Evolutionary conservation across 2,888 invertebrate species (phyloP), one percentile per base, ranked within the genome.

Genomic region (Callyntrura sp.): DNA sequence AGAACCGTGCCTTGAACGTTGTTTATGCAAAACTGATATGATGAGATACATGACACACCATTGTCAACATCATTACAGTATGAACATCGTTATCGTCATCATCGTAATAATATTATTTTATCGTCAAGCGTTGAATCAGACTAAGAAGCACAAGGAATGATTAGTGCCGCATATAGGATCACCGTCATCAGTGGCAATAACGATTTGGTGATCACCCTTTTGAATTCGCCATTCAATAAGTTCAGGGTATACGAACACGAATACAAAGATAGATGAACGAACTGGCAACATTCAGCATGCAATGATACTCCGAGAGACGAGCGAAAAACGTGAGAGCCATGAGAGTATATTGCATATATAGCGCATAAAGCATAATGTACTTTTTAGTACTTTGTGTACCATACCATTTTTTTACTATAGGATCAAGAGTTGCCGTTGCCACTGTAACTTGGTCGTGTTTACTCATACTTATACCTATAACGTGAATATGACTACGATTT

Each of bases 1-100:
- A 43, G 12, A 57, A 23, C 62, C n/a, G 20, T 83, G n/a, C 43
- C 70, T 82, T 62, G 35, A 11, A 57, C 57, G 17, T 57, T 57
- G 57, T 14, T 57, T 57, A 17, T 6, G n/a, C n/a, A n/a, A 35
- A 35, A 45, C 45, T 57, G 28, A 6, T 45, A 35, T 55, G 55
- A 20, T 14, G 35, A 28, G 70, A 51, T 55, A n/a, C 51, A 51
- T 12, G 65, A 79, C 79, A 85, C 89, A 85, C 84, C 78, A 57
- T 89, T 84, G 68, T 89, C 89, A 78, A 68, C 65, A 76, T 62
- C 60, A 85, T 62, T 25, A 79, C 85, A 48, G 60, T 65, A 76
- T 83, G 20, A 89, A 76, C 65, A 62, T 62, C 81, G 45, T 60
- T 62, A 62, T 81, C 62, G 43, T 62, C 62, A 76, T 14, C 12